Base-by-base conservation (phyloP, 2,797 vertebrate genomes). In the Macroramphosus scolopax region DNA sequence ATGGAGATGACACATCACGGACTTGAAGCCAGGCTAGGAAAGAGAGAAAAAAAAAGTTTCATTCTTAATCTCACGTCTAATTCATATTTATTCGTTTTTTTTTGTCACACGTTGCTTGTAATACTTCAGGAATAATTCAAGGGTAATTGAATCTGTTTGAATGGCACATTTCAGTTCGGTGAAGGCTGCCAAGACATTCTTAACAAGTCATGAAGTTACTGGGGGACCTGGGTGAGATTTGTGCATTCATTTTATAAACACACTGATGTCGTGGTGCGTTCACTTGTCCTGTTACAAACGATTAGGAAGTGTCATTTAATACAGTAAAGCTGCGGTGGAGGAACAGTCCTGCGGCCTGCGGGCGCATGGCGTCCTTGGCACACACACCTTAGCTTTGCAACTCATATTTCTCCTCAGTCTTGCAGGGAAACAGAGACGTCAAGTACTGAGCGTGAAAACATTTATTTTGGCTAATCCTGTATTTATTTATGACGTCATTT, bases 301-400 rank as follows among this genome's bases (percentile, higher is more conserved):
- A 50, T 41, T 64, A 36, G 26, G 11, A 55, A 52, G 42, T 50
- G 34, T 38, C 57, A 64, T 53, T 67, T 59, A 59, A 66, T 57
- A 18, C 30, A 22, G 43, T 14, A 20, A 59, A 52, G 40, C 36
- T 45, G 66, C 51, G 45, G 38, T 18, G 34, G 18, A 8, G 41
- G 38, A 51, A 34, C 46, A 30, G 26, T 44, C 65, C 11, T 32
- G 61, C 47, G 70, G 71, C 76, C 79, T 72, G 63, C 65, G 50
- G 63, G 43, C 61, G 55, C 72, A 71, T 69, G 73, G 66, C 61
- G 68, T 75, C 42, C 22, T 54, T 76, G 68, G 60, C n/a, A n/a
- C 62, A 64, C 64, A 47, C 30, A 46, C 17, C 31, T 64, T 65
- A 33, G 57, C 50, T 48, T 65, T 54, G 51, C 39, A 38, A 36